These are phyloP conservation scores for Toxostoma redivivum DNA, from an alignment of 2,113 vertebrate genomes.

Conservation along the genomic window DNA sequence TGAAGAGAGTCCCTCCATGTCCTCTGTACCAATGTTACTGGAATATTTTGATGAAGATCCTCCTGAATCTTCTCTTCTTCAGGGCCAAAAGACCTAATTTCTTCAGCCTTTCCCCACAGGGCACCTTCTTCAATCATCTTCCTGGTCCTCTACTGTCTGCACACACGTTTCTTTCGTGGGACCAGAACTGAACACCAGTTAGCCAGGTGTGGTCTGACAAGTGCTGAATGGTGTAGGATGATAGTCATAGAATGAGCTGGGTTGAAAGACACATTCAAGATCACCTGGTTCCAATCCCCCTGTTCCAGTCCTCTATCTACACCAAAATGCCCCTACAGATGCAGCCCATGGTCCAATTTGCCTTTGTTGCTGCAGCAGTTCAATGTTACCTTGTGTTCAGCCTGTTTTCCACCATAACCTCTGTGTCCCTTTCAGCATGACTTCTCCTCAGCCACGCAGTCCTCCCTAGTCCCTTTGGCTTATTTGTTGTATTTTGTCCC, in stretches of 20 bases:
- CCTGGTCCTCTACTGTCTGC: rapidly evolving
- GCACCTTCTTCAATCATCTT: not conserved
- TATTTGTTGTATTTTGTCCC: not conserved
- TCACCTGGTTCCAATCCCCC: too few species aligned
- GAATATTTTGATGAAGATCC: not conserved
- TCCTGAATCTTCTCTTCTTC: not conserved
- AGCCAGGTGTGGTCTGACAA: not conserved
- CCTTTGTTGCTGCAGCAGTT: not conserved
- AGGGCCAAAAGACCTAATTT: not conserved
- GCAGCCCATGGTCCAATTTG: rapidly evolving
- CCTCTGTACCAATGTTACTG: rapidly evolving
- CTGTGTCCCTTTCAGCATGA: not conserved
- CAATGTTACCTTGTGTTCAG: not conserved
- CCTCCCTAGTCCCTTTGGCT: not conserved
- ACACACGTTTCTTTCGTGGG: rapidly evolving
- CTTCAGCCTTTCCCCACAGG: not conserved
- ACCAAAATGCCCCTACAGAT: not conserved
- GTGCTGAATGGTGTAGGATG: not conserved
- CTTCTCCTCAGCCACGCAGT: not conserved
- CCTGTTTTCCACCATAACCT: not conserved
- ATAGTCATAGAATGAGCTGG: not conserved
- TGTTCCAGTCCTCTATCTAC: not conserved
- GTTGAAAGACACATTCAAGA: not conserved
- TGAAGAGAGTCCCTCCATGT: not conserved
- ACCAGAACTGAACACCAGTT: not conserved